Evolutionary conservation across 2,113 vertebrate genomes (phyloP), one percentile per base, ranked within the genome.

Genomic region (Ceuthmochares aereus): DNA sequence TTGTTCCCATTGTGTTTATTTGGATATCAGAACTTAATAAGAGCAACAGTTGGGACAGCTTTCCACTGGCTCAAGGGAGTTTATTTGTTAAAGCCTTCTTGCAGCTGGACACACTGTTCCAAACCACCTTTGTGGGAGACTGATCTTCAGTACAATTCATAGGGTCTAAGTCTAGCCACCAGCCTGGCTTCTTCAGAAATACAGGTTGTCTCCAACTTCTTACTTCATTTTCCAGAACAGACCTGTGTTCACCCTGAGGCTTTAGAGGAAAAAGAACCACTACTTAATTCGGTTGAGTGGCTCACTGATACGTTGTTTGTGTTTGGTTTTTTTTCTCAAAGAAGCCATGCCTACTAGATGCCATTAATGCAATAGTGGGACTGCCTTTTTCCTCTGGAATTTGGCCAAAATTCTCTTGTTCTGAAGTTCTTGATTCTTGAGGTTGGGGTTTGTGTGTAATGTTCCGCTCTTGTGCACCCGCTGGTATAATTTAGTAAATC

Each of bases 401-500:
- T 90, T 83, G 30, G 26, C 63, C 59, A 4, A 1, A n/a, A 59
- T 91, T 89, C 29, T 77, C 42, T 60, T 67, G 6, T 49, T 77
- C 17, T 32, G 47, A 74, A 47, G 26, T 59, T 90, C 68, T 87
- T 70, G 43, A 22, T 82, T 69, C 74, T 78, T 84, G 68, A 81
- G 29, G 21, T 63, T 73, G 45, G 62, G 36, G 25, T 15, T 87
- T 87, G 37, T 29, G 23, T 84, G 37, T 43, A 18, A 52, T 87
- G 60, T 84, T 94, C 43, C 37, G 43, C 64, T 90, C 81, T 3
- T 29, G 21, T 60, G 45, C 58, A 40, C 68, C 62, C 63, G 5
- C 52, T 84, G 40, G 67, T 90, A 49, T 94, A 62, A 89, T 91
- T 79, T 81, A 84, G 58, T 78, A 84, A 75, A 87, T 92, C 76